Base-by-base conservation (phyloP, 2,113 vertebrate genomes). In the Sceloporus tristichus region DNA sequence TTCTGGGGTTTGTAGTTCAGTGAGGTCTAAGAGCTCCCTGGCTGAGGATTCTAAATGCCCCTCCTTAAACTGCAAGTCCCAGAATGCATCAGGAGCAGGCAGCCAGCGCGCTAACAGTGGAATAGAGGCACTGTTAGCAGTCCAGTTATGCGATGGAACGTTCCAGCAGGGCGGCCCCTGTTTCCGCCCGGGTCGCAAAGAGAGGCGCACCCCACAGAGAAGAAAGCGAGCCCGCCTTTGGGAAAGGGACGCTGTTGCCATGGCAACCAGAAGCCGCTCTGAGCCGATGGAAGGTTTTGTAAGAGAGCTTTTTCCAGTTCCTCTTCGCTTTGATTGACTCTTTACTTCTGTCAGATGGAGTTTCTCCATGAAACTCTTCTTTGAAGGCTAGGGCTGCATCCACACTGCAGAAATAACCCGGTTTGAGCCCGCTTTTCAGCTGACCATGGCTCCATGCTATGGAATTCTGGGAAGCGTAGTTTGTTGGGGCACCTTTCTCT, bases 211-310 rank as follows among this genome's bases (percentile, higher is more conserved):
- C 34, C 34, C 48, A 27, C 59, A 66, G 5, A 56, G 79, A 91
- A 91, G 27, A 71, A 89, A 82, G 0, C 16, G 23, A 1, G 65
- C 29, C 10, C 19, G 25, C 48, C 38, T 2, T 34, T 3, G 1
- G 2, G 13, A 18, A 71, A 25, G 0, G 0, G 90, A 94, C 91
- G 94, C 93, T 53, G 95, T 97, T 62, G 91, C 97, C 86, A 96
- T 96, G 93, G 97, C 90, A 96, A 97, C 96, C 56, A 0, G 70
- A 48, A 1, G 54, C 9, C 0, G 23, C 56, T 18, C 2, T 0
- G 27, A 10, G 65, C 78, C 42, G n/a, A 27, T 27, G 0, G 78
- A 5, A 34, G 59, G 4, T 62, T 70, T 76, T 0, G 88, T 89
- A 68, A 92, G 88, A 54, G 29, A 13, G 62, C 27, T 9, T 9